These are phyloP conservation scores for Conus betulinus DNA, from an alignment of 1,140 invertebrate species.

Conservation along the genomic window DNA sequence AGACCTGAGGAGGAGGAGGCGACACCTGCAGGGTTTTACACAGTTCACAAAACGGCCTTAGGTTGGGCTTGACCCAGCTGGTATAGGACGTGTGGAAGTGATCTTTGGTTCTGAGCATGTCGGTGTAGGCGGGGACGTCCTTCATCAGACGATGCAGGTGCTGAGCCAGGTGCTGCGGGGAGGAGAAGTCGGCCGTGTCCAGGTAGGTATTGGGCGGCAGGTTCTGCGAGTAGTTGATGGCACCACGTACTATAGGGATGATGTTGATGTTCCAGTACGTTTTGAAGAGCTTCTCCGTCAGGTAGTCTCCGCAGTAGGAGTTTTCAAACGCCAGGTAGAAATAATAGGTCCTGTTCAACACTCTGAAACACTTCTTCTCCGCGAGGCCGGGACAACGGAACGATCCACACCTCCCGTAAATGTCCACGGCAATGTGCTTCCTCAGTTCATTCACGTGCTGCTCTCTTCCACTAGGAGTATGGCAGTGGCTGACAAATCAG, in stretches of 20 bases:
- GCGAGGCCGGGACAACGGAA: slow-evolving; percentile 76
- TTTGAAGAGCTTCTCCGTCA: slow-evolving; percentile 71
- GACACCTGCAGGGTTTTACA: slow-evolving; percentile 22
- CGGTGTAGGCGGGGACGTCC: slow-evolving; percentile 66
- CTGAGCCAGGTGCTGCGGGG: slow-evolving; percentile 89
- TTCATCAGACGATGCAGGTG: slow-evolving; percentile 83
- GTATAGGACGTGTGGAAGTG: neutral
- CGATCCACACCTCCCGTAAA: slow-evolving; percentile 80
- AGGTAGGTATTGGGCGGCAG: slow-evolving; percentile 86
- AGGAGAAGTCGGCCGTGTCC: slow-evolving; percentile 95
- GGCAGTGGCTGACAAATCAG: slow-evolving; percentile 79
- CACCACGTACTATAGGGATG: slow-evolving; percentile 77
- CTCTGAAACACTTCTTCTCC: slow-evolving; percentile 86
- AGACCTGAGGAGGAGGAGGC: no score
- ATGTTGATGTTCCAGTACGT: slow-evolving; percentile 63
- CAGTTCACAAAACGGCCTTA: slow-evolving; percentile 22
- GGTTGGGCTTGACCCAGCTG: neutral
- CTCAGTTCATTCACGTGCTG: slow-evolving; percentile 79
- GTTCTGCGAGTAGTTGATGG: slow-evolving; percentile 75
- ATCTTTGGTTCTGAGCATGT: slow-evolving; percentile 37
- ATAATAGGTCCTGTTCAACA: slow-evolving; percentile 84
- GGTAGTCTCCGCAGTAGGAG: slow-evolving; percentile 70
- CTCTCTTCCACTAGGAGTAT: slow-evolving; percentile 78
- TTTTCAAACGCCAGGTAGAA: slow-evolving; percentile 82
- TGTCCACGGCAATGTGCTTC: slow-evolving; percentile 81